phyloP scores from a whole-genome alignment of 2,113 vertebrate genomes.

The Benitochromis conjunctus region DNA sequence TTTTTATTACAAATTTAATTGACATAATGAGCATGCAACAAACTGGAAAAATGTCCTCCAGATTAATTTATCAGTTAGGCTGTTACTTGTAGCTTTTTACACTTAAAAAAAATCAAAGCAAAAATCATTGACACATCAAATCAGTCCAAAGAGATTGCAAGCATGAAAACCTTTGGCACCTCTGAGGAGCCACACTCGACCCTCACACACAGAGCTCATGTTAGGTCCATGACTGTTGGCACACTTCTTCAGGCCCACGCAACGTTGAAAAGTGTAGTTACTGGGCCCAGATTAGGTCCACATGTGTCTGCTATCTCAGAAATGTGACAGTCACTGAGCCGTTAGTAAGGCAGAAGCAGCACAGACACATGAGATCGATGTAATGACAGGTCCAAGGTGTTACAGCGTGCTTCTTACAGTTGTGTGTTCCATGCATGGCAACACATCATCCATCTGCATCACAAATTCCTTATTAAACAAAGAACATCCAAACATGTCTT shows the following conservation, averaged over 20 bases:
- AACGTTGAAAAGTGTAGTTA: not conserved
- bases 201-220: not conserved
- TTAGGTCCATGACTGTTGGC: not conserved
- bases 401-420: too few relatives aligned
- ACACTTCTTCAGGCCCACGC: not conserved
- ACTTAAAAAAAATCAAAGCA: not conserved
- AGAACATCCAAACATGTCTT: not conserved
- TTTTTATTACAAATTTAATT: not conserved
- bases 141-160: not conserved
- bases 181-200: not conserved
- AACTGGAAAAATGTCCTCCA: not conserved
- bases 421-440: not conserved
- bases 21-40: rapidly evolving
- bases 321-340: not conserved
- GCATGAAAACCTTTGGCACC: not conserved
- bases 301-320: not conserved
- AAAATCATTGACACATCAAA: not conserved
- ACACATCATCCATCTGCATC: not conserved
- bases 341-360: not conserved
- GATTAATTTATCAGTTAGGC: not conserved
- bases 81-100: not conserved
- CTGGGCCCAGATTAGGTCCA: not conserved
- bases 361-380: not conserved
- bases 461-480: too few relatives aligned
- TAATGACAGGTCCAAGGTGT: not conserved